Percentiles rank a stretch among this genome's conserved stretches.
phyloP scores from a whole-genome alignment of 1,140 invertebrate genomes.

The Drosophila ananassae region DNA sequence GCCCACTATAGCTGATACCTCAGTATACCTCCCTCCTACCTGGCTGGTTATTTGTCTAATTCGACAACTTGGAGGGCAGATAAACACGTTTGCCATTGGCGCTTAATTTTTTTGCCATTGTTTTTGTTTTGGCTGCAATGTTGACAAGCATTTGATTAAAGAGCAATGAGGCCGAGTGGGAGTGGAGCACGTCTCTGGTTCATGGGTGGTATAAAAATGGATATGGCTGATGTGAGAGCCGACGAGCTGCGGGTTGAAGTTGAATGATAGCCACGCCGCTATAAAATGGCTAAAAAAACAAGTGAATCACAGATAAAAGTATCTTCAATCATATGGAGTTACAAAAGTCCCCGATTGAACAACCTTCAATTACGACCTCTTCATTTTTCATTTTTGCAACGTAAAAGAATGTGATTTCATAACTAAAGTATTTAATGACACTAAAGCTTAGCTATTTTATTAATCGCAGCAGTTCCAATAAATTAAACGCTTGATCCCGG shows the following conservation, averaged over 20 bases:
- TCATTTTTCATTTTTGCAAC: conserved; percentile 10
- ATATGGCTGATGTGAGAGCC: conserved; percentile 34
- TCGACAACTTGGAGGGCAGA: conserved; percentile 62
- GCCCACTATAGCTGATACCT: conserved; percentile 22
- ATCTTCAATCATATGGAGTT: conserved; percentile 18
- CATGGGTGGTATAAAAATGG: conserved; percentile 34
- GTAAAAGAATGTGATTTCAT: conserved; percentile 16
- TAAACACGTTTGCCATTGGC: conserved; percentile 41
- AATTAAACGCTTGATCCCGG: conserved; percentile 7
- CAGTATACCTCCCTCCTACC: neutral
- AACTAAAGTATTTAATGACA: conserved; percentile 34
- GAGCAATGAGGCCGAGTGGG: conserved; percentile 20
- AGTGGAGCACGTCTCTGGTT: conserved; percentile 46
- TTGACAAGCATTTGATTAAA: conserved; percentile 75
- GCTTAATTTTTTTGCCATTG: conserved; percentile 42
- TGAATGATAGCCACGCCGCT: conserved; percentile 48
- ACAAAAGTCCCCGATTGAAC: conserved; percentile 33
- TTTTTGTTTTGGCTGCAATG: conserved; percentile 54
- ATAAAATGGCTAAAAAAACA: conserved; percentile 30
- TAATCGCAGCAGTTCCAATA: conserved; percentile 13
- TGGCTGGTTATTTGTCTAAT: conserved; percentile 62
- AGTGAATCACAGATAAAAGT: conserved; percentile 30
- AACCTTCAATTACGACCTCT: conserved; percentile 20
- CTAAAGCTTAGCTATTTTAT: conserved; percentile 1
- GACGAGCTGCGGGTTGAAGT: conserved; percentile 41